Evolutionary conservation across 1,140 invertebrate species (phyloP), one percentile per base, ranked within the genome.

Genomic region (Saccostrea glomerata): DNA sequence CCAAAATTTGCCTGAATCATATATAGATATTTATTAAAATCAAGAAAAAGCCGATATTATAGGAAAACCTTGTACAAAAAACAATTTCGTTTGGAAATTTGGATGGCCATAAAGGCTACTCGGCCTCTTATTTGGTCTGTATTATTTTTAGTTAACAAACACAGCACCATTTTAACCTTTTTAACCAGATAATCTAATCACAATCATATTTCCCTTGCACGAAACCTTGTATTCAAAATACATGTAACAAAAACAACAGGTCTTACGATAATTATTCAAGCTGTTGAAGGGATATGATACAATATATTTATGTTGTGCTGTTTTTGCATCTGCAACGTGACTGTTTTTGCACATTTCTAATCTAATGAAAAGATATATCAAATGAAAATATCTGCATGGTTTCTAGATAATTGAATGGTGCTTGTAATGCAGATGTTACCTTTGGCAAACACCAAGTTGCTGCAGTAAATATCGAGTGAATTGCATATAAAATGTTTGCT

Each of bases 231-330:
- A 20, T 63, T 17, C 4, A 20, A 63, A 17, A 63, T 63, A n/a
- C 17, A 63, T 20, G 17, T 20, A 63, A 63, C 5, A 63, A 5
- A 17, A 20, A 20, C 15, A 20, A 63, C 15, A 63, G 3, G 17
- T 47, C 47, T 47, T 47, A 47, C 9, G 47, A 47, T 47, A 47
- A 47, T 47, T 47, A 9, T 47, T 47, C 47, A 47, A 63, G n/a
- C 13, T 77, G 70, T 77, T 77, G 70, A 77, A 77, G 70, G 70
- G 70, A 77, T 13, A 77, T 20, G n/a, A 63, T 63, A 58, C 11
- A 58, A 13, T 58, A 60, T 13, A 60, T 63, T 17, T 17, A 2
- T 63, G n/a, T 63, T 63, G 70, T 77, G 23, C 23, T 77, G 15
- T 17, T 63, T 63, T 63, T 63, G 58, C 17, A 15, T 63, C 6